Evolutionary conservation across 2,113 vertebrate genomes (phyloP), one percentile per base, ranked within the genome.

Genomic region (Tetraodon nigroviridis): DNA sequence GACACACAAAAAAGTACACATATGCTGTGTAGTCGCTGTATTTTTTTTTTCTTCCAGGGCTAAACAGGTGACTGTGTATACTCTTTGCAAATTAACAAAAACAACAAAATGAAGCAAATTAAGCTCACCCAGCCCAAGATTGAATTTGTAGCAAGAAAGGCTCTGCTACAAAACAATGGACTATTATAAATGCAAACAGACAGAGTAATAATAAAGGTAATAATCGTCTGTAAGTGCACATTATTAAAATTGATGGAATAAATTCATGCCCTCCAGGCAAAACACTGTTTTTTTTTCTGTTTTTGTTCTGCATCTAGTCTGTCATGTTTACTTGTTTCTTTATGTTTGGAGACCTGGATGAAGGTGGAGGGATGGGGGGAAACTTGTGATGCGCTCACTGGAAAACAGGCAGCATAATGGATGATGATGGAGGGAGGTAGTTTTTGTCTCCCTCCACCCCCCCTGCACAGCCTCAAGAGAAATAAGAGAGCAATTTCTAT

Each of bases 361-460:
- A 89, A 90, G 46, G 32, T n/a, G 85, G 83, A 12, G 89, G 90
- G 79, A 84, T 86, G 90, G 90, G 91, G 90, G 83, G 84, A 92
- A 97, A 94, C 94, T 95, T 94, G 88, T 92, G 94, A 96, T 94
- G 94, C 93, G 78, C 93, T 95, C 95, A 94, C 92, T 94, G 93
- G 94, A 97, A 97, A 98, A 96, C 94, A 96, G 93, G 93, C 93
- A 94, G 94, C 93, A 96, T 97, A 97, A 98, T 96, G 92, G 93
- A 94, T n/a, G n/a, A 92, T 88, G 92, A 93, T 92, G 91, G 91
- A 89, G 91, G 91, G 92, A 67, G 92, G 92, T 19, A 20, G 78
- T 72, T 62, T 76, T 62, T 22, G 20, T 37, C 32, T 3, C 37
- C 55, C 20, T 6, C 91, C 10, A 3, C 67, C 64, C 90, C 57